These are phyloP conservation scores for Raja brachyura DNA, from an alignment of 2,113 vertebrate genomes.

Conservation along the genomic window DNA sequence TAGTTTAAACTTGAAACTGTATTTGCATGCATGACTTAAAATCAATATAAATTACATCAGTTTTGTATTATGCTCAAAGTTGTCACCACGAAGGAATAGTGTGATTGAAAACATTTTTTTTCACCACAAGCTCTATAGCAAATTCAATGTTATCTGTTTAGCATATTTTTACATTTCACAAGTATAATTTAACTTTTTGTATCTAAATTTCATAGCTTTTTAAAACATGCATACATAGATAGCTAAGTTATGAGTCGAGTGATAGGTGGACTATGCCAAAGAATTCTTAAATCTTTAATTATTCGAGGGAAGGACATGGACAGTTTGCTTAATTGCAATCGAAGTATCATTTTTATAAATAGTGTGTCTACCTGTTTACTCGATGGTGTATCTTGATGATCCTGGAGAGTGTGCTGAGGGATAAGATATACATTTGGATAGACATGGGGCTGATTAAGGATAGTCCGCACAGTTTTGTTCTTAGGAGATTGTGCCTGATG, in stretches of 20 bases:
- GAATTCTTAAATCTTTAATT: neutral
- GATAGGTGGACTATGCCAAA: neutral
- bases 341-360: neutral
- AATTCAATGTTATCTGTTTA: neutral
- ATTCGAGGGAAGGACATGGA: neutral
- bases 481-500: too few species aligned
- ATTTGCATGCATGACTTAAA: constrained; percentile 9
- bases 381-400: neutral
- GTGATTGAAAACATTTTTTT: neutral
- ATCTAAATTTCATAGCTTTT: neutral
- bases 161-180: neutral
- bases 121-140: neutral
- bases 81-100: neutral
- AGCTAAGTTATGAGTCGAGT: neutral
- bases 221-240: neutral
- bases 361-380: neutral
- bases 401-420: too few species aligned
- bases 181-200: neutral
- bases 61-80: neutral
- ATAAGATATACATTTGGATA: too few species aligned
- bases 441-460: too few species aligned
- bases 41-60: neutral
- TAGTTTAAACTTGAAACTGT: neutral
- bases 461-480: too few species aligned
- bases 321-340: neutral